These are phyloP conservation scores for Heterochromis multidens DNA, from an alignment of 2,113 vertebrate genomes.

Conservation along the genomic window DNA sequence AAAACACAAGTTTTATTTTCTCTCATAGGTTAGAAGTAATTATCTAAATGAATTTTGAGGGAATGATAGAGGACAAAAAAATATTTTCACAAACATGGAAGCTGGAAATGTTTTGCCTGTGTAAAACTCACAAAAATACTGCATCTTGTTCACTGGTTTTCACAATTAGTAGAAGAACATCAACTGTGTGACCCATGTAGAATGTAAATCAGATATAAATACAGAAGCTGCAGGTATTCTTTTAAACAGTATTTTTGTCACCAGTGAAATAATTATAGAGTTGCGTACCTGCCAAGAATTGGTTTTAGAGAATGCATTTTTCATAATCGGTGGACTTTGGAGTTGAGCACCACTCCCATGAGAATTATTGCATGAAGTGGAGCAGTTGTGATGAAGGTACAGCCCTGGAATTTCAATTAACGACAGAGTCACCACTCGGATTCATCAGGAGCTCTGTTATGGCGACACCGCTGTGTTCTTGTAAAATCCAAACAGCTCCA, in stretches of 20 bases:
- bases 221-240: neutral
- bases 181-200: neutral
- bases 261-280: neutral
- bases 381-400: slow-evolving; percentile 8
- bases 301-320: neutral
- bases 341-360: slow-evolving; percentile 11
- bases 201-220: neutral
- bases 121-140: neutral
- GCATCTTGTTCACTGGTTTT: neutral
- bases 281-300: neutral
- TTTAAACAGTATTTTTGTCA: neutral
- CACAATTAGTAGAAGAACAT: neutral
- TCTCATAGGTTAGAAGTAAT: neutral
- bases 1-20: neutral
- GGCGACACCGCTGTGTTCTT: neutral
- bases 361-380: neutral
- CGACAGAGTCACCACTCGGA: neutral
- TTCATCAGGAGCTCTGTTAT: slow-evolving; percentile 13
- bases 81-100: neutral
- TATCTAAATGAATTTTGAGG: neutral
- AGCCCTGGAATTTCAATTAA: slow-evolving; percentile 40
- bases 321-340: slow-evolving; percentile 19
- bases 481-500: slow-evolving; percentile 15
- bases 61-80: neutral
- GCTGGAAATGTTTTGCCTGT: neutral